These are phyloP conservation scores for Percina caprodes DNA, from an alignment of 2,113 vertebrate species.

Conservation along the genomic window DNA sequence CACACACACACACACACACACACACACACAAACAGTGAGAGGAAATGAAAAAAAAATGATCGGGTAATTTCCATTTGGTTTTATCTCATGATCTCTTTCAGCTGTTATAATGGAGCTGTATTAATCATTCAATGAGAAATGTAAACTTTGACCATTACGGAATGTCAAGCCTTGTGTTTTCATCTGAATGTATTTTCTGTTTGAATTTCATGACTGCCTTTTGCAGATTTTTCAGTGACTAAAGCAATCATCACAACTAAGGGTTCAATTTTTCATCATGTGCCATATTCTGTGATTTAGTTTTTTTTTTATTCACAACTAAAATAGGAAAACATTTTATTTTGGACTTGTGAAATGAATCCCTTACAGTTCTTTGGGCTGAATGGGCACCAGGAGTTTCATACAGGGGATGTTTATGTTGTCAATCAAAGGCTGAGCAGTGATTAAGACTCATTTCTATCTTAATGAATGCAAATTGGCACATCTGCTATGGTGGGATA, in stretches of 20 bases:
- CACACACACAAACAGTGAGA: too few species aligned
- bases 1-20: too few species aligned
- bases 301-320: background rate
- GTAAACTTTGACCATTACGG: conserved; percentile 80
- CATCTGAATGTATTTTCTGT: conserved; percentile 55
- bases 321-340: conserved; percentile 31
- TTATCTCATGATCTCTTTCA: conserved; percentile 57
- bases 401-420: conserved; percentile 80
- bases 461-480: conserved; percentile 89
- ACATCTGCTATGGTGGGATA: conserved; percentile 86
- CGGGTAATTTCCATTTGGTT: conserved; percentile 58
- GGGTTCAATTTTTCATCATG: conserved; percentile 20
- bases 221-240: conserved; percentile 36
- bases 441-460: conserved; percentile 84
- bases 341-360: conserved; percentile 47
- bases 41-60: conserved; percentile 65
- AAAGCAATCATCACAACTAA: conserved; percentile 28
- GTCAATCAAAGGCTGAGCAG: conserved; percentile 82
- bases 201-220: conserved; percentile 34
- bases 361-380: conserved; percentile 34
- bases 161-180: conserved; percentile 75
- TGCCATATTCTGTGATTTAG: background rate
- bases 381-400: conserved; percentile 58
- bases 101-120: conserved; percentile 45
- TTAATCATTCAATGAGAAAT: conserved; percentile 73